phyloP scores from a whole-genome alignment of 2,797 vertebrate genomes.

The Myotis pilosus region DNA sequence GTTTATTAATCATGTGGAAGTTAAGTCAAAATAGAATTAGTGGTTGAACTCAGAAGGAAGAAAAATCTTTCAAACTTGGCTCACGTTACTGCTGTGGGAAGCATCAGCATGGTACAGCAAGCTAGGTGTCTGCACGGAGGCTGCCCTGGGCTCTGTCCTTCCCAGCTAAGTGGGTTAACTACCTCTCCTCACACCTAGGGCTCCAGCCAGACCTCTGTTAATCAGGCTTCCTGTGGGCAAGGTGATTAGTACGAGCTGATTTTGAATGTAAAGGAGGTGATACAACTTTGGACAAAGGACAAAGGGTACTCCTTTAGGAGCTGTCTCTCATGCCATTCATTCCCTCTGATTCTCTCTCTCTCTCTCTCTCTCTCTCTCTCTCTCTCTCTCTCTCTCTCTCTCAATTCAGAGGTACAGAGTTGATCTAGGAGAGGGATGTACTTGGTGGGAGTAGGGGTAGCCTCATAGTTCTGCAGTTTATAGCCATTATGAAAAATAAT shows the following conservation, averaged over 20 bases:
- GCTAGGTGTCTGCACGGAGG: neutral
- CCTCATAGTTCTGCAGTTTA: neutral
- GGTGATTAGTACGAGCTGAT: neutral
- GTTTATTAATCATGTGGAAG: neutral
- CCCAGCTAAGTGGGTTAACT: neutral
- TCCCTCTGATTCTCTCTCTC: neutral
- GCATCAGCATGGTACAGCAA: neutral
- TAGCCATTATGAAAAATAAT: neutral
- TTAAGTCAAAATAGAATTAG: neutral
- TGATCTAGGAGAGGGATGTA: neutral
- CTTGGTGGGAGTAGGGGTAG: neutral
- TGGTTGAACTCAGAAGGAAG: neutral
- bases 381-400: neutral
- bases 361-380: neutral
- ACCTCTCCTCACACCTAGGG: neutral
- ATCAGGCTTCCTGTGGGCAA: neutral
- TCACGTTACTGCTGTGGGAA: neutral
- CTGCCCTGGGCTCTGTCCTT: neutral
- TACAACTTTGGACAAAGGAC: too few species aligned
- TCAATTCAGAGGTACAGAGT: neutral
- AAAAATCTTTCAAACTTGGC: neutral
- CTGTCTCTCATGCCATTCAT: neutral
- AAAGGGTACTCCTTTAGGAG: neutral
- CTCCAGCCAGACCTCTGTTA: neutral
- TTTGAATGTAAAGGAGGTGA: neutral